A percentile compares a stretch with the other conserved stretches of the same genome.
Conservation (phyloP, 2,113 vertebrate genomes). For the Ochotona princeps region DNA sequence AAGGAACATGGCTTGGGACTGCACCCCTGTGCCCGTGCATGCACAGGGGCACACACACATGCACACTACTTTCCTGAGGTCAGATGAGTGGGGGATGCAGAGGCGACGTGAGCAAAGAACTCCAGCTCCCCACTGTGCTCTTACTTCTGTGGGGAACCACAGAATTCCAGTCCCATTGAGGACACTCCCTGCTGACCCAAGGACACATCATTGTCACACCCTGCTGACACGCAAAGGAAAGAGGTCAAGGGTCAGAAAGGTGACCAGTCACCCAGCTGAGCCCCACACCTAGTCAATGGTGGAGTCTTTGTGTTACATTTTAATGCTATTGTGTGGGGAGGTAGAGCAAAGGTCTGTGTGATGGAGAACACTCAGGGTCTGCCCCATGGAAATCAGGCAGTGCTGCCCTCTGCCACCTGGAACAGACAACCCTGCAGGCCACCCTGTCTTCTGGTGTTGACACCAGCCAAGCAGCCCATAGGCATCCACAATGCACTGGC, state of each 20-base stretch:
- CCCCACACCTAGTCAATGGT: not conserved
- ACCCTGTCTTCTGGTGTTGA: not conserved
- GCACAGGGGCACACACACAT: too few species aligned
- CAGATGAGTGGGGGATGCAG: not conserved
- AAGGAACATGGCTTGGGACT: not conserved
- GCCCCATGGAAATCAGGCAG: not conserved
- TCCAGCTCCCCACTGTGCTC: not conserved
- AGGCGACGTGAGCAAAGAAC: too few species aligned
- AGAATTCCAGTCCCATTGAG: too few species aligned
- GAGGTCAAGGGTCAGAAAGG: not conserved
- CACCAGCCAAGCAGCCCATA: not conserved
- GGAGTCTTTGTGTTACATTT: not conserved
- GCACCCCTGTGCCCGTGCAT: not conserved
- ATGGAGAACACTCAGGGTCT: not conserved
- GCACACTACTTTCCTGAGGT: not conserved
- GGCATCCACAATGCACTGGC: rapidly evolving
- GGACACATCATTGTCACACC: too few species aligned
- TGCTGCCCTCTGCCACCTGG: not conserved
- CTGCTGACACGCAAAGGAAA: not conserved
- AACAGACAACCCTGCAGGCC: not conserved
- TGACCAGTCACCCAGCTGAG: not conserved
- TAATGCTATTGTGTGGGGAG: not conserved
- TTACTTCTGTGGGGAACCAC: too few species aligned
- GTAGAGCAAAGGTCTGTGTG: not conserved
- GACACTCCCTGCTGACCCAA: too few species aligned